A percentile compares a stretch with the other conserved stretches of the same genome.
Conservation (phyloP, 2,797 vertebrate genomes). For the Lates japonicus region DNA sequence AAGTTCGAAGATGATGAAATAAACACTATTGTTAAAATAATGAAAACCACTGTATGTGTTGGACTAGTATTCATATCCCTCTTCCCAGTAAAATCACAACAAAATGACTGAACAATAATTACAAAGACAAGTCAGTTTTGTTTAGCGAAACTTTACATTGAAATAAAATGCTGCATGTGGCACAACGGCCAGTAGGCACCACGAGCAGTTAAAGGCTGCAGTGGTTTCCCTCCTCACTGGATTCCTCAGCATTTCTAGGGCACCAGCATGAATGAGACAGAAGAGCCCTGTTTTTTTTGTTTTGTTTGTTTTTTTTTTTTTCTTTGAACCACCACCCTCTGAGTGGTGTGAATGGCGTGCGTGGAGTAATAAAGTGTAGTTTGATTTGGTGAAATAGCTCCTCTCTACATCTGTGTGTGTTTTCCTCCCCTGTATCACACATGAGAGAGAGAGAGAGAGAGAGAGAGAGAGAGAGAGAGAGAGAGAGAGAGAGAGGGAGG, state of each 20-base stretch:
- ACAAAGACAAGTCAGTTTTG: constrained; percentile 68
- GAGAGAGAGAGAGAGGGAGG: neutral
- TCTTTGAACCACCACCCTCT: constrained; percentile 60
- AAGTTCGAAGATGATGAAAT: constrained; percentile 73
- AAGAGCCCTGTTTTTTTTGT: constrained; percentile 44
- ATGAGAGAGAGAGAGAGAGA: too few relatives aligned
- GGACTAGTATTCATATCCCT: constrained; percentile 59
- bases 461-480: too few relatives aligned
- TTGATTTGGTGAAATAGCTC: constrained; percentile 49
- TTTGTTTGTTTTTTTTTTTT: constrained; percentile 25
- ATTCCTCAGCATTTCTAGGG: constrained; percentile 71
- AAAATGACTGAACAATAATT: constrained; percentile 70
- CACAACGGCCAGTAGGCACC: constrained; percentile 74
- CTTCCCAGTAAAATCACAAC: constrained; percentile 66
- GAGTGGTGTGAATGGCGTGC: constrained; percentile 54
- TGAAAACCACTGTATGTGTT: constrained; percentile 74
- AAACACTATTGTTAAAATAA: constrained; percentile 83
- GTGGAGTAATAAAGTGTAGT: constrained; percentile 42
- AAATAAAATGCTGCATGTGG: constrained; percentile 69
- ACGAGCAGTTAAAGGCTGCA: constrained; percentile 68
- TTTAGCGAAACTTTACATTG: constrained; percentile 59
- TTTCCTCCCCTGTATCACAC: constrained; percentile 18
- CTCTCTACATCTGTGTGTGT: constrained; percentile 47
- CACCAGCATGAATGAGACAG: constrained; percentile 62
- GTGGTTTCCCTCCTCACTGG: constrained; percentile 68